phyloP scores from a whole-genome alignment of 2,797 vertebrate genomes.

The Austrolebias charrua region DNA sequence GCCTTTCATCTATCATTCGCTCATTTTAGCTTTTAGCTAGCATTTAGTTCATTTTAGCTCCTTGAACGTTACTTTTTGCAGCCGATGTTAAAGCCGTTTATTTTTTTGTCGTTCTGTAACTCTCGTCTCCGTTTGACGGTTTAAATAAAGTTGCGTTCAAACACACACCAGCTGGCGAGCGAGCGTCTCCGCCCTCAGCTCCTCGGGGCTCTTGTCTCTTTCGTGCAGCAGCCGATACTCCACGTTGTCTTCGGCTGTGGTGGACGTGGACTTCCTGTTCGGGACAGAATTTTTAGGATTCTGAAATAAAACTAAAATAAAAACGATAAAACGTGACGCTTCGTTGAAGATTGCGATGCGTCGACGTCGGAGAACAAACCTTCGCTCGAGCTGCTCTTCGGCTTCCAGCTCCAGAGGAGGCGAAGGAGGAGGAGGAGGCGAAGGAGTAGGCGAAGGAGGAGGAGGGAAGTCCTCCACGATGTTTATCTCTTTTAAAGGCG shows the following conservation, averaged over 20 bases:
- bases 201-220: constrained; percentile 80
- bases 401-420: constrained; percentile 30
- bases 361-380: constrained; percentile 34
- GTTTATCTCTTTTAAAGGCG: constrained; percentile 54
- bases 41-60: too few species aligned
- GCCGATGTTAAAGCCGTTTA: too few species aligned
- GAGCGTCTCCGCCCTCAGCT: constrained; percentile 84
- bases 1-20: too few species aligned
- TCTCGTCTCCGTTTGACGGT: not conserved
- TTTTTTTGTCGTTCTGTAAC: too few species aligned
- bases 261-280: not conserved
- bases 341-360: not conserved
- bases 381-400: constrained; percentile 6
- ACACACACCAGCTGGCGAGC: constrained; percentile 84
- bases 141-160: not conserved
- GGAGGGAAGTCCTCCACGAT: constrained; percentile 65
- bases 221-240: constrained; percentile 64
- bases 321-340: not conserved
- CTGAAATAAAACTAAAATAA: constrained; percentile 1
- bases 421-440: too few species aligned
- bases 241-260: constrained; percentile 25
- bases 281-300: constrained; percentile 9
- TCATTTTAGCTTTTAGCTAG: too few species aligned
- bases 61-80: too few species aligned
- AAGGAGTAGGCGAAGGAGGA: too few species aligned